phyloP scores from a whole-genome alignment of 2,113 vertebrate genomes.

The Ailurus styani region DNA sequence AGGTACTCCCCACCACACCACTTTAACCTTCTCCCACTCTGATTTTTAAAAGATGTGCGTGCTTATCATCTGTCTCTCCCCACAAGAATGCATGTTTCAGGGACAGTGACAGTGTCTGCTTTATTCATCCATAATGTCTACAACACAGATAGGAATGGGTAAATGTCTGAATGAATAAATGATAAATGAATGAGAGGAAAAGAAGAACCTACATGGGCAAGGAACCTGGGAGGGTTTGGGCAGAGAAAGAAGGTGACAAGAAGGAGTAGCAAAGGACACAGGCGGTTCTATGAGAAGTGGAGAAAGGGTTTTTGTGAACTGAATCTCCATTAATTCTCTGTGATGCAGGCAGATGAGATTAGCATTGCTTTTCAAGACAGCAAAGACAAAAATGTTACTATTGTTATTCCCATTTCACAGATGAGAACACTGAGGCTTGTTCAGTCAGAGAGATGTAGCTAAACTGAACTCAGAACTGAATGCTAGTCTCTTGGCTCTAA shows the following conservation, averaged over 20 bases:
- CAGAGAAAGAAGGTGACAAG: not conserved
- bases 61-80: not conserved
- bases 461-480: not conserved
- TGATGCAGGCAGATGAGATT: not conserved
- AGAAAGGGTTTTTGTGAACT: not conserved
- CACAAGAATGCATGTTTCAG: not conserved
- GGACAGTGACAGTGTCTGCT: not conserved
- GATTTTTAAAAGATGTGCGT: not conserved
- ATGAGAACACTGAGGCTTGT: not conserved
- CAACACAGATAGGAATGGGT: not conserved
- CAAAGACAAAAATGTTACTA: not conserved
- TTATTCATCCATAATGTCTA: not conserved
- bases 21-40: not conserved
- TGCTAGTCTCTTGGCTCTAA: not conserved
- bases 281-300: not conserved
- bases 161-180: not conserved
- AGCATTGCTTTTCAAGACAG: not conserved
- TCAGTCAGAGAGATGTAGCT: not conserved
- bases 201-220: not conserved
- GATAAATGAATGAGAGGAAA: not conserved
- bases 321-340: not conserved
- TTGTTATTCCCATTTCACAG: not conserved
- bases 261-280: not conserved
- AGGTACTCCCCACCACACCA: not conserved
- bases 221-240: not conserved